Conservation (phyloP, 2,888 invertebrate genomes). For the Micropterix aruncella region DNA sequence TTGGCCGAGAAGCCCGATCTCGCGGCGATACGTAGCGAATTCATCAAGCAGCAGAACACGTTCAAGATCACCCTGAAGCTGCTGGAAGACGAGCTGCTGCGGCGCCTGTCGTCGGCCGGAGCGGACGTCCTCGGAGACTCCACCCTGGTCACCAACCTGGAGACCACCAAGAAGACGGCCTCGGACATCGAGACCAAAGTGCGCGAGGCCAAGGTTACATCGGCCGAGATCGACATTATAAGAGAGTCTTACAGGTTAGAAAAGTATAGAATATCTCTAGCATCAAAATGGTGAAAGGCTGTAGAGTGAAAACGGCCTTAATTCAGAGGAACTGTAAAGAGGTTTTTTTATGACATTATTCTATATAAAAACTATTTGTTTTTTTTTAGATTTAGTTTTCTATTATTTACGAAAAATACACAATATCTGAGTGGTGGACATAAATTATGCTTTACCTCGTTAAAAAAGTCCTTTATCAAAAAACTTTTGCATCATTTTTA, state of each 20-base stretch:
- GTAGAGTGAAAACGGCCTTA: too few species aligned
- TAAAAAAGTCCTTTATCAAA: too few species aligned
- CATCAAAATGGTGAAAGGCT: too few species aligned
- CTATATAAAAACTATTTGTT: too few species aligned
- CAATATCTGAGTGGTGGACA: too few species aligned
- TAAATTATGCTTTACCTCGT: too few species aligned
- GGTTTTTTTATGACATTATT: too few species aligned
- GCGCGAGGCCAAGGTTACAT: conserved; percentile 72
- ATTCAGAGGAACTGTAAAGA: too few species aligned
- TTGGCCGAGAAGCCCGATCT: conserved; percentile 87
- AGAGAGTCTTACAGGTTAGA: conserved; percentile 73
- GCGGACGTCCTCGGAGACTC: conserved; percentile 87
- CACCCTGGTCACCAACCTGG: conserved; percentile 80
- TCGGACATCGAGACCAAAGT: conserved; percentile 82
- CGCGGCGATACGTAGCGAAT: conserved; percentile 63
- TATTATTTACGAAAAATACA: too few species aligned
- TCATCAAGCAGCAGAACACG: conserved; percentile 87
- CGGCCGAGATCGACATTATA: conserved; percentile 81
- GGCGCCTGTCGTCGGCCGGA: conserved; percentile 76
- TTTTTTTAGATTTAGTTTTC: too few species aligned
- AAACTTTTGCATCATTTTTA: too few species aligned
- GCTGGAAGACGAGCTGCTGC: conserved; percentile 83
- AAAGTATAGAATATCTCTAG: too few species aligned
- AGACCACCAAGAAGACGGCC: conserved; percentile 86
- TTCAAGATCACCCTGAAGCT: conserved; percentile 86